Base-by-base conservation (phyloP, 2,797 vertebrate genomes). In the Scarus forsteni region DNA sequence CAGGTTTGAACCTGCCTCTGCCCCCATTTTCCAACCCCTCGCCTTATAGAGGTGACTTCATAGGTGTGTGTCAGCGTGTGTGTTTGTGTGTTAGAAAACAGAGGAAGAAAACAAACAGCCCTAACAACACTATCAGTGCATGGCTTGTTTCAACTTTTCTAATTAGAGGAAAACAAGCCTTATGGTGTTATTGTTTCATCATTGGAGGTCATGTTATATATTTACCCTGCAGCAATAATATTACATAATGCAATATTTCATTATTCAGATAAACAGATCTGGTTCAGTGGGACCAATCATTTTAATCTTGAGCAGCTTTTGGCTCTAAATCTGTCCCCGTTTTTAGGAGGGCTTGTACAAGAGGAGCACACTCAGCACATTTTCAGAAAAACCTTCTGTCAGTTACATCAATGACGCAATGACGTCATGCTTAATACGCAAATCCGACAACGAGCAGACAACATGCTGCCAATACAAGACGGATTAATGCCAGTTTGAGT, bases 1-100 rank as follows among this genome's bases (percentile, higher is more conserved):
- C 92, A 92, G 91, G 92, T 90, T 90, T 60, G 70, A 92, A 92
- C 92, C 90, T 93, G 92, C 88, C 81, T 81, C 88, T 59, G 80
- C 85, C 87, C 90, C 86, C 78, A 81, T 89, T 90, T 92, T 89
- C 89, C 92, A 89, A 83, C 83, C 87, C 62, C 52, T 27, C 8
- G 70, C 54, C 69, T 64, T 78, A 75, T 61, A 80, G 82, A 83
- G 84, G 85, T 92, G 91, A 92, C 88, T 87, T 92, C 89, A 92
- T 92, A 77, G 62, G 67, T 77, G 84, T 73, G 80, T 64, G 72
- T 63, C 70, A 40, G 39, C 66, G 57, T 48, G 65, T 48, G 34
- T 44, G 67, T 71, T 34, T 57, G 54, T 68, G 46, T 79, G 63
- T 75, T 70, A 66, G 42, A 52, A 73, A 67, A 58, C 60, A 8